Conservation (phyloP, 2,113 vertebrate genomes). For the Peromyscus maniculatus region DNA sequence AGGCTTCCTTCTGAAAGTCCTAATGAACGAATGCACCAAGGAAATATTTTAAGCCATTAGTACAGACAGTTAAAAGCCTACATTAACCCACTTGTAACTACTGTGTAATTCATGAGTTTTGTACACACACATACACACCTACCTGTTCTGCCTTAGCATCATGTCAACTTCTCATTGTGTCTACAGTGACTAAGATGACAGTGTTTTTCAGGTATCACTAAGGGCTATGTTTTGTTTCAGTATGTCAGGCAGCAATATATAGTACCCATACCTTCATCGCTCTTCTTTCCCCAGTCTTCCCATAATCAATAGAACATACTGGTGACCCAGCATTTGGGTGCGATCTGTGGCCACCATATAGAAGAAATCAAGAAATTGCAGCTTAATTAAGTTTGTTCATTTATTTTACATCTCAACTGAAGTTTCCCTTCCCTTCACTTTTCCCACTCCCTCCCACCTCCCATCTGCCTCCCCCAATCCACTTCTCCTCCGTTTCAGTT, state of each 20-base stretch:
- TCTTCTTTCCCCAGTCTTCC: background rate
- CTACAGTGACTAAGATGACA: background rate
- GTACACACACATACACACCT: background rate
- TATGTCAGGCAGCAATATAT: background rate
- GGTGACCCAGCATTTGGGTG: background rate
- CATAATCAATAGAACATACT: background rate
- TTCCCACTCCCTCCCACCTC: background rate
- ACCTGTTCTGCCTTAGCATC: background rate
- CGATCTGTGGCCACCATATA: background rate
- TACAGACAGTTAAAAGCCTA: background rate
- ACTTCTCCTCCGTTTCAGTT: background rate
- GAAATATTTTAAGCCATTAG: constrained; percentile 30
- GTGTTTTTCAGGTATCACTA: background rate
- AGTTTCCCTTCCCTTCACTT: background rate
- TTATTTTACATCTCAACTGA: background rate
- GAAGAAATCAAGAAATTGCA: background rate
- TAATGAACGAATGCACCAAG: background rate
- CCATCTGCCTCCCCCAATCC: background rate
- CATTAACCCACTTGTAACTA: background rate
- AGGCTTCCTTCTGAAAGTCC: background rate
- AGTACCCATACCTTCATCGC: background rate
- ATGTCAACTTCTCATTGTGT: background rate
- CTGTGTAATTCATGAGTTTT: background rate
- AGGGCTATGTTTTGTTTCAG: background rate
- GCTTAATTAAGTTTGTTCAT: background rate